phyloP scores from a whole-genome alignment of 2,113 vertebrate genomes.

The Sinocyclocheilus anophthalmus region DNA sequence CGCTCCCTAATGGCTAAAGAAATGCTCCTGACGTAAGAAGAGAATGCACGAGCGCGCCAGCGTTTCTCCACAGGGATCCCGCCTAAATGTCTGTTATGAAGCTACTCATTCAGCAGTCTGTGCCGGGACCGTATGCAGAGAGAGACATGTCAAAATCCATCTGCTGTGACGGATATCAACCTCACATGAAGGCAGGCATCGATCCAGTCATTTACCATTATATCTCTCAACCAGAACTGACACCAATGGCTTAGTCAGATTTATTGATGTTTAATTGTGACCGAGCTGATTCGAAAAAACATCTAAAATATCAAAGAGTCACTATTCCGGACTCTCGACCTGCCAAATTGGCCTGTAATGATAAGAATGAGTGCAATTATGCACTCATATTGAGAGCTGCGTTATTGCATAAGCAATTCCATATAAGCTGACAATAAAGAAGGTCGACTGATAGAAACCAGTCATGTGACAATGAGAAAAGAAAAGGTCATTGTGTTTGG shows the following conservation, averaged over 20 bases:
- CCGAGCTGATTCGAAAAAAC: conserved; percentile 36
- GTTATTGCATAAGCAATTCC: conserved; percentile 25
- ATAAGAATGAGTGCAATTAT: conserved; percentile 45
- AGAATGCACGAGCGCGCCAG: conserved; percentile 25
- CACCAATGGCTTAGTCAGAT: conserved; percentile 5
- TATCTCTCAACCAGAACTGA: conserved; percentile 29
- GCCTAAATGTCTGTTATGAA: conserved; percentile 21
- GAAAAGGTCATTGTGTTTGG: neutral
- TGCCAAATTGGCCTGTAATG: conserved; percentile 28
- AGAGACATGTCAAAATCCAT: conserved; percentile 18
- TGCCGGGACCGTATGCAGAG: neutral
- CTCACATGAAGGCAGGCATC: neutral
- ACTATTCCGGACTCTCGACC: neutral
- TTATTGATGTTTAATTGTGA: conserved; percentile 48
- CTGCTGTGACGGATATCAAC: conserved; percentile 13
- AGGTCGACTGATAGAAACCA: neutral
- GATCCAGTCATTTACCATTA: conserved; percentile 13
- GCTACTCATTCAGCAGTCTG: conserved; percentile 13
- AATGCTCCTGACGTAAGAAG: conserved; percentile 45
- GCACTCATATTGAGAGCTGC: conserved; percentile 12
- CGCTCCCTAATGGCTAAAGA: conserved; percentile 24
- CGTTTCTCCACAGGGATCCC: conserved; percentile 1
- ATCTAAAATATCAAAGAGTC: conserved; percentile 45
- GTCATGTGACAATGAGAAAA: neutral
- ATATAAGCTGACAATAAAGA: neutral